Base-by-base conservation (phyloP, 1,140 invertebrate species). In the Cryptotermes secundus region DNA sequence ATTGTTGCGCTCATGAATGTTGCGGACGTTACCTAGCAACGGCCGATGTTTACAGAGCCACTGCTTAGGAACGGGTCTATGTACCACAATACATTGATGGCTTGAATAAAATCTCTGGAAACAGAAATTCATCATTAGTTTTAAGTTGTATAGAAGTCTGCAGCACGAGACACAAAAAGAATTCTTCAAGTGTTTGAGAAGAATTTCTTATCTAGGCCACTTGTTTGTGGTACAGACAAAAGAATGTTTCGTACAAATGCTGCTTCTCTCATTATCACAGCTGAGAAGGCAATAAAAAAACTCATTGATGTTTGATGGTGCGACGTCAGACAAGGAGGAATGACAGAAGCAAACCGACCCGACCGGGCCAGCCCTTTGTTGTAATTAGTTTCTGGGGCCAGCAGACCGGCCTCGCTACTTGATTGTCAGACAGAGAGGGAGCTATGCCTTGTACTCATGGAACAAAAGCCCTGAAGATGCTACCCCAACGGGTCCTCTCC, bases 241-340 rank as follows among this genome's bases (percentile, higher is more conserved):
- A 14, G 59, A 72, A 31, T n/a, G 26, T 24, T 9, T 49, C 59
- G n/a, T 31, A 10, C 59, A 72, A 72, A 3, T 72, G 26, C n/a
- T 31, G n/a, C 10, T 22, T 72, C 26, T 14, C 26, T 72, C 59
- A 72, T 72, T 72, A 72, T 72, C 59, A 31, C 59, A n/a, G 16
- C n/a, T 72, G 59, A 72, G n/a, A 72, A n/a, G 59, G 59, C 59
- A 72, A 72, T 72, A 72, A 72, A 31, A n/a, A n/a, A 72, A 72
- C 3, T 31, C 59, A 72, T 31, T 31, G 26, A 72, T 31, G 45
- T 72, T 26, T 72, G 59, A 72, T 72, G 10, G n/a, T 72, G 59
- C 10, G n/a, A 72, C 9, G n/a, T 72, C 59, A 72, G 59, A 1
- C 9, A 72, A 59, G 53, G 26, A 72, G 31, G 59, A 72, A 72